Conservation (phyloP, 2,888 invertebrate genomes). For the Amiota minor region DNA sequence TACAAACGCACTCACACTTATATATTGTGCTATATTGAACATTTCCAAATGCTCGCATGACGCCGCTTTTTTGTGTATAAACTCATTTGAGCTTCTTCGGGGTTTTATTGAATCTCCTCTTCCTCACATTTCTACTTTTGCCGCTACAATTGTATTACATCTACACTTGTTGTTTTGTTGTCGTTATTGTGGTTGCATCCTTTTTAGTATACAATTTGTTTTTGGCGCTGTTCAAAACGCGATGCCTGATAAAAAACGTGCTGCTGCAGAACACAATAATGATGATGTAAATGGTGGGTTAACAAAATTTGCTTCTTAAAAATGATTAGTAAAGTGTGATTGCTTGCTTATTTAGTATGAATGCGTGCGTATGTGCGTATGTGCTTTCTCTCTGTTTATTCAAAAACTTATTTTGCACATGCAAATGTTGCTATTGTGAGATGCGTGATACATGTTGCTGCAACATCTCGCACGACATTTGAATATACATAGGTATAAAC, state of each 20-base stretch:
- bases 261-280: slow-evolving; percentile 37
- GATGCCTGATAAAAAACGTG: slow-evolving; percentile 59
- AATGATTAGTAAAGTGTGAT: background rate
- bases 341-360: slow-evolving; percentile 13
- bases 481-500: background rate
- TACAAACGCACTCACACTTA: too few relatives aligned
- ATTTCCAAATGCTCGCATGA: too few relatives aligned
- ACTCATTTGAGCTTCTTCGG: too few relatives aligned
- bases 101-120: too few relatives aligned
- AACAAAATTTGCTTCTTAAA: background rate
- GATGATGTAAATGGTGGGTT: slow-evolving; percentile 44
- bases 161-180: background rate
- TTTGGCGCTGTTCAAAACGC: slow-evolving; percentile 25
- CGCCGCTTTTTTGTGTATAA: too few relatives aligned
- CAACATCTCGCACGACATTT: background rate
- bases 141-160: background rate
- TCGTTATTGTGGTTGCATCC: background rate
- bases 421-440: background rate
- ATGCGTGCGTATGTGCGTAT: slow-evolving; percentile 29
- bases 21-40: too few relatives aligned
- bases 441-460: background rate
- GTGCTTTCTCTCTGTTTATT: slow-evolving; percentile 19
- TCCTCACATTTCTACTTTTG: background rate
- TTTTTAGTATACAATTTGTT: slow-evolving; percentile 8
- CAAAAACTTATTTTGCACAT: too few relatives aligned